Percentiles rank a stretch among this genome's conserved stretches.
phyloP scores from a whole-genome alignment of 2,113 vertebrate species.

The Thamnaconus septentrionalis region DNA sequence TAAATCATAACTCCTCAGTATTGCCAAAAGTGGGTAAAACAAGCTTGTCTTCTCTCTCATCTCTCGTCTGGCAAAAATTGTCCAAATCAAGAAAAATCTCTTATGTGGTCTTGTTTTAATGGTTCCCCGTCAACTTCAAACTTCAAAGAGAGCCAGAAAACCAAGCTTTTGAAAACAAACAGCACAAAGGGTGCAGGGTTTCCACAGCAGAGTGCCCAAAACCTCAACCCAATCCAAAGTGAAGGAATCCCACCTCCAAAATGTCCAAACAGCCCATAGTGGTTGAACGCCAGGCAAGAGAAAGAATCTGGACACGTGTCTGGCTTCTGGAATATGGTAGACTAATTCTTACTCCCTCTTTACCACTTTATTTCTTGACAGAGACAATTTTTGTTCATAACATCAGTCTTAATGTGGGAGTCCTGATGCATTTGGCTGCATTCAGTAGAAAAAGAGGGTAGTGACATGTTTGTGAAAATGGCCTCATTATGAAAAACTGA shows the following conservation, averaged over 20 bases:
- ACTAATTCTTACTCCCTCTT: too few relatives aligned
- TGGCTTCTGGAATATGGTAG: too few relatives aligned
- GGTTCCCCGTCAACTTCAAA: slow-evolving; percentile 30
- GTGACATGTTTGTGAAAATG: too few relatives aligned
- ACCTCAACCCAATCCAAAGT: slow-evolving; percentile 16
- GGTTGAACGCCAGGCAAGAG: not conserved
- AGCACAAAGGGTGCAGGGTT: slow-evolving; percentile 30
- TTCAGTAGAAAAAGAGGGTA: too few relatives aligned
- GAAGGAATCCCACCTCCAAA: slow-evolving; percentile 11
- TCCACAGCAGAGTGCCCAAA: slow-evolving; percentile 32
- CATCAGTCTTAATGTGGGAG: too few relatives aligned
- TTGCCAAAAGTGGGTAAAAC: slow-evolving; percentile 47
- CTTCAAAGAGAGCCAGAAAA: slow-evolving; percentile 38
- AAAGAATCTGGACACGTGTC: too few relatives aligned
- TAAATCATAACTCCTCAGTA: slow-evolving; percentile 25
- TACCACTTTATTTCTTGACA: too few relatives aligned
- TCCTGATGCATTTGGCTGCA: too few relatives aligned
- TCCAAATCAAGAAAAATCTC: slow-evolving; percentile 48
- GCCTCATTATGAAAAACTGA: too few relatives aligned
- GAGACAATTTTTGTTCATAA: too few relatives aligned
- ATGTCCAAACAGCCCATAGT: slow-evolving; percentile 10
- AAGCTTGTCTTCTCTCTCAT: slow-evolving; percentile 6
- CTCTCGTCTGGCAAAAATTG: slow-evolving; percentile 10
- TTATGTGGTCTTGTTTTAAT: slow-evolving; percentile 14
- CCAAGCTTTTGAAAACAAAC: slow-evolving; percentile 51